Conservation (phyloP, 2,888 invertebrate genomes). For the Lacanobia oleracea region DNA sequence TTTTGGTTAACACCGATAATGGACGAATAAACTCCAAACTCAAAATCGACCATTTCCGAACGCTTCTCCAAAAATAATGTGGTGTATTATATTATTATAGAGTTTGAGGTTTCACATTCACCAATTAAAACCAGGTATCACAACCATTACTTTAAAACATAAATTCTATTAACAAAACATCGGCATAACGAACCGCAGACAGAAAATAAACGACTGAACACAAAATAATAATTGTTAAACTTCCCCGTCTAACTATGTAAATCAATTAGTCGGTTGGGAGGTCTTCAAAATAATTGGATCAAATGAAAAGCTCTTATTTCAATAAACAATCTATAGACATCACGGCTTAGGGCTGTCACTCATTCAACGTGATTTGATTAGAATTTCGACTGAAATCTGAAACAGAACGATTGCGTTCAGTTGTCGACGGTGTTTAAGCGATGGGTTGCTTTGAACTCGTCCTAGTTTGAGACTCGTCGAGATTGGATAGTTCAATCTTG, state of each 20-base stretch:
- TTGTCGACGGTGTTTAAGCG: background rate
- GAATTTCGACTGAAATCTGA: background rate
- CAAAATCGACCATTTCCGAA: background rate
- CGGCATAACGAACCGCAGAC: slow-evolving; percentile 36
- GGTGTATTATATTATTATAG: background rate
- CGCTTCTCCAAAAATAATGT: background rate
- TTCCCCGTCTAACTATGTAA: slow-evolving; percentile 58
- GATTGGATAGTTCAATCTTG: background rate
- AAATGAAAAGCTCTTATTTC: slow-evolving; percentile 65
- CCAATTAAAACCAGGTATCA: slow-evolving; percentile 40
- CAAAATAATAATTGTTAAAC: slow-evolving; percentile 57
- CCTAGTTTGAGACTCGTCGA: background rate
- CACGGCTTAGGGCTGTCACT: slow-evolving; percentile 33
- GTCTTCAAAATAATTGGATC: slow-evolving; percentile 64
- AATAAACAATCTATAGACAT: slow-evolving; percentile 63
- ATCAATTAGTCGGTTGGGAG: slow-evolving; percentile 58
- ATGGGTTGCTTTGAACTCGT: background rate
- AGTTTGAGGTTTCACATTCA: slow-evolving; percentile 16
- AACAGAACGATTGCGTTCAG: background rate
- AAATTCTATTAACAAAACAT: slow-evolving; percentile 35
- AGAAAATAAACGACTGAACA: slow-evolving; percentile 42
- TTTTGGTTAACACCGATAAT: background rate
- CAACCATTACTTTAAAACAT: slow-evolving; percentile 19
- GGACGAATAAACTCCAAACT: background rate
- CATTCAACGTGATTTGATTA: slow-evolving; percentile 24